phyloP scores from a whole-genome alignment of 2,888 invertebrate species.

The Timema cristinae region DNA sequence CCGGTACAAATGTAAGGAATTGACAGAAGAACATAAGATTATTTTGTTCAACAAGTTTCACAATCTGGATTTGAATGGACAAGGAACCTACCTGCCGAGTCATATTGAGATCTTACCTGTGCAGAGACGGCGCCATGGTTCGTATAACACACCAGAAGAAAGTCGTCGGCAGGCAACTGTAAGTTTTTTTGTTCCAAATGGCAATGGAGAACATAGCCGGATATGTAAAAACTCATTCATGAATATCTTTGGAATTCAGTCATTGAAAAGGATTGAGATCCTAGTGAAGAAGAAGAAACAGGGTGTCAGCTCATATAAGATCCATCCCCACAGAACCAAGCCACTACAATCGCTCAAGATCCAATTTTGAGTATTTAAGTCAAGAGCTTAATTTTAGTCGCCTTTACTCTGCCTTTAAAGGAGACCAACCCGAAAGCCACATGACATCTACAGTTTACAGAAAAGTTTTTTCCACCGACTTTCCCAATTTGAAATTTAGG shows the following conservation, averaged over 20 bases:
- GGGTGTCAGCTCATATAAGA: neutral
- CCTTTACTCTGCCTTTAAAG: neutral
- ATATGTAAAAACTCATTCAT: slow-evolving; percentile 1
- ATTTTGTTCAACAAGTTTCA: too few species aligned
- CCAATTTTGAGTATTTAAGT: neutral
- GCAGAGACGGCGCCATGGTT: neutral
- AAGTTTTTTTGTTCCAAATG: neutral
- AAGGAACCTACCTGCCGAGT: too few species aligned
- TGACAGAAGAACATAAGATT: too few species aligned
- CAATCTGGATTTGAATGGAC: too few species aligned
- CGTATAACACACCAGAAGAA: neutral
- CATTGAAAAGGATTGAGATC: neutral
- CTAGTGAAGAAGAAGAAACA: neutral
- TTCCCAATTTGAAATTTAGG: neutral
- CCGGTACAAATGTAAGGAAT: too few species aligned
- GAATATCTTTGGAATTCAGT: neutral
- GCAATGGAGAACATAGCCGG: neutral
- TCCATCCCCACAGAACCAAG: slow-evolving; percentile 11
- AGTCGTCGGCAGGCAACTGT: slow-evolving; percentile 7
- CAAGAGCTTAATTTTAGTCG: neutral
- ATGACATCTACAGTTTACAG: neutral
- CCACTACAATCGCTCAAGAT: neutral
- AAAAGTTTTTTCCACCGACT: neutral
- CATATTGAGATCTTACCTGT: neutral
- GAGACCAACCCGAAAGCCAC: neutral